phyloP scores from a whole-genome alignment of 2,888 invertebrate genomes.

The Drosophila maculinotata region DNA sequence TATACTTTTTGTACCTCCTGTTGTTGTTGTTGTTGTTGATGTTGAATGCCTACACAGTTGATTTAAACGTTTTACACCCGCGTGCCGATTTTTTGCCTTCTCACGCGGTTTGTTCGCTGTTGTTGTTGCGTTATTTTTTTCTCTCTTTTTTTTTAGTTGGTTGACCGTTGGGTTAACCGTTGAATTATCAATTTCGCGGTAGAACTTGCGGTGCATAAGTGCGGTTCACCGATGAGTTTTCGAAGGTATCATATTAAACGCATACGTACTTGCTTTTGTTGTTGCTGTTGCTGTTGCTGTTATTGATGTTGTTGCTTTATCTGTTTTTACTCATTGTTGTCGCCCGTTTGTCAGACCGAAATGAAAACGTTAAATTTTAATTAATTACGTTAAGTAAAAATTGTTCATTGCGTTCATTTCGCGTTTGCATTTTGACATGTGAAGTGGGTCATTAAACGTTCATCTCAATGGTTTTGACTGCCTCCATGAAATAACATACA shows the following conservation, averaged over 20 bases:
- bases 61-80: conserved; percentile 72
- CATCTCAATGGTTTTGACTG: conserved; percentile 14
- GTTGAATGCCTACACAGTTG: conserved; percentile 54
- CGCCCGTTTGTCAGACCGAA: conserved; percentile 49
- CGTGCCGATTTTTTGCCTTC: conserved; percentile 42
- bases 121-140: conserved; percentile 34
- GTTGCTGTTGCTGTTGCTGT: conserved; percentile 24
- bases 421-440: conserved; percentile 61
- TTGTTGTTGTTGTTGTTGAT: conserved; percentile 10
- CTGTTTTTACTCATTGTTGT: conserved; percentile 35
- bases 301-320: conserved; percentile 23
- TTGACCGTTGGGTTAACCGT: conserved; percentile 81
- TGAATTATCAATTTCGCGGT: conserved; percentile 85
- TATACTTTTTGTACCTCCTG: conserved; percentile 4
- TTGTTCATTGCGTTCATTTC: conserved; percentile 47
- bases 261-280: conserved; percentile 25
- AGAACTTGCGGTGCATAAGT: conserved; percentile 84
- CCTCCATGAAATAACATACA: conserved; percentile 2
- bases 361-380: conserved; percentile 77
- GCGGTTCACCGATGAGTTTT: conserved; percentile 83
- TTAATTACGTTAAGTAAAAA: conserved; percentile 77
- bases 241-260: conserved; percentile 75
- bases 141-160: conserved; percentile 61
- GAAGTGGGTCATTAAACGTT: conserved; percentile 58
- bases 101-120: conserved; percentile 36